Evolutionary conservation across 2,888 invertebrate species (phyloP), one percentile per base, ranked within the genome.

Genomic region (Coenonympha glycerion): DNA sequence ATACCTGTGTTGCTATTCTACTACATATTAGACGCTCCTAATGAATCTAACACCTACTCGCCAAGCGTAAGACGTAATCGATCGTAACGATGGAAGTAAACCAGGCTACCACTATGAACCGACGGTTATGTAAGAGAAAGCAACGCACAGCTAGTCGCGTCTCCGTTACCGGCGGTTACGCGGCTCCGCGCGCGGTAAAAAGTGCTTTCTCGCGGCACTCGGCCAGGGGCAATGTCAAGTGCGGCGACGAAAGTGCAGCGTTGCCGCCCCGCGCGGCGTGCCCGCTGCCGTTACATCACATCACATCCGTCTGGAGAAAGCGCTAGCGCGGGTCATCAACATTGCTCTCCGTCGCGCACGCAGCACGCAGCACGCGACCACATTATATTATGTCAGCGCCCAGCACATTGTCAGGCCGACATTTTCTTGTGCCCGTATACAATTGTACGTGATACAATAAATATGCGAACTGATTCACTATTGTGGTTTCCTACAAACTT

Each of bases 201-300:
- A 84, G 84, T 82, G 81, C 83, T 86, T 85, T 85, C 84, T 78
- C 81, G 83, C 70, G 77, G 79, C 75, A 83, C 72, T 82, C 83
- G 87, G 87, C 86, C 87, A 87, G 73, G 87, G 87, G 77, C 87
- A 87, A 74, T 85, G 88, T 88, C 87, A 87, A 87, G 88, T 81
- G 84, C 86, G 77, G 76, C 78, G 79, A 78, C 73, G 85, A 86
- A 85, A 85, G 86, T 84, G 78, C 83, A 76, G 74, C 77, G 83
- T 77, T 79, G 82, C 64, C 65, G 63, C 61, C 55, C 60, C 65
- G 65, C 60, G 53, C 64, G 51, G n/a, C n/a, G n/a, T n/a, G n/a
- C n/a, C 66, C 69, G 64, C 24, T 9, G 5, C 24, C 24, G 9
- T 71, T 63, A 73, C 71, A 71, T 85, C 83, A 85, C 83, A 81